Evolutionary conservation across 2,888 invertebrate species (phyloP).

Genomic region (Dryococelus australis): DNA sequence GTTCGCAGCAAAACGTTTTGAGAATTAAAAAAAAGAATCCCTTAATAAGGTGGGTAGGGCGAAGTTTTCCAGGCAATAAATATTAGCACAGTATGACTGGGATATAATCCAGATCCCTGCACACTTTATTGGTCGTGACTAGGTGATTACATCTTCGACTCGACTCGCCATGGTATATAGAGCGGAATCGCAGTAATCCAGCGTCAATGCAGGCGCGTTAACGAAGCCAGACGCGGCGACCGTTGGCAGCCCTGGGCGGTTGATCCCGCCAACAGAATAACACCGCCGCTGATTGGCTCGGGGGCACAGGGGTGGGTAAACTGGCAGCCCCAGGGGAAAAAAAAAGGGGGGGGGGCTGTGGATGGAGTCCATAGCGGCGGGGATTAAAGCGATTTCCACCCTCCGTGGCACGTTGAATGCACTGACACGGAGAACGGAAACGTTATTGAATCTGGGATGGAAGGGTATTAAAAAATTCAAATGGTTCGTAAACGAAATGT

Average conservation of each 20-base stretch:
- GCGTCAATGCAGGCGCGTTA: not conserved
- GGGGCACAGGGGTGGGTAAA: not conserved
- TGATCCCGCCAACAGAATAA: not conserved
- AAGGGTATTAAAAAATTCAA: not conserved
- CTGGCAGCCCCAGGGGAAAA: not conserved
- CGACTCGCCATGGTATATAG: not conserved
- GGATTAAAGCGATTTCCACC: not conserved
- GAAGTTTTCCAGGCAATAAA: no score
- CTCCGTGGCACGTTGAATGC: not conserved
- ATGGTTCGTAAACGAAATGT: not conserved
- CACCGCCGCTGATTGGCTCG: not conserved
- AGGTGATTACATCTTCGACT: not conserved
- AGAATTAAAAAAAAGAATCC: no score
- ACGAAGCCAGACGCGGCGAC: constrained; percentile 8
- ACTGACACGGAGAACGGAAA: not conserved
- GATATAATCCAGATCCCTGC: not conserved
- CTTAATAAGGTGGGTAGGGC: no score
- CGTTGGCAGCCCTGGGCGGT: not conserved
- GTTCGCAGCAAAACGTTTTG: no score
- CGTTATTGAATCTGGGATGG: not conserved
- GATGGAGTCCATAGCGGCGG: not conserved
- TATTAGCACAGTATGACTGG: no score
- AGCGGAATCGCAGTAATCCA: not conserved
- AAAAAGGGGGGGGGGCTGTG: not conserved
- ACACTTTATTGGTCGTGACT: not conserved